Conservation (phyloP, 2,113 vertebrate genomes). For the Pangasianodon hypophthalmus region DNA sequence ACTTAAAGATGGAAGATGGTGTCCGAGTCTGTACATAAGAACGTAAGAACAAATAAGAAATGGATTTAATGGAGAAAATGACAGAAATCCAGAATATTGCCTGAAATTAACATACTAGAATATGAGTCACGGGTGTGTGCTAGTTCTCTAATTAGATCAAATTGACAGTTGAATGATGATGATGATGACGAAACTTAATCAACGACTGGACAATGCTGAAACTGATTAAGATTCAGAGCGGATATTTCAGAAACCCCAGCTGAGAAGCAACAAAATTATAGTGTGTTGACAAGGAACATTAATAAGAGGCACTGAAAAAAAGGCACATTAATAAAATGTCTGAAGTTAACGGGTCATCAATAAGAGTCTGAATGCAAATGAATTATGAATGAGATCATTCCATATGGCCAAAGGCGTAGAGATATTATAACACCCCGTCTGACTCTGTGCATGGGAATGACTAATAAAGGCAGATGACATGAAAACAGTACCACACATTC, state of each 20-base stretch:
- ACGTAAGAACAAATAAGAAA: neutral
- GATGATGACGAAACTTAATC: constrained; percentile 24
- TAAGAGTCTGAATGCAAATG: constrained; percentile 39
- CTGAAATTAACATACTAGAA: neutral
- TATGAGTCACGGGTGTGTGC: constrained; percentile 17
- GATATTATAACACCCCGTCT: constrained; percentile 38
- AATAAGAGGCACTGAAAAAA: constrained; percentile 5
- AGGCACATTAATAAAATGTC: constrained; percentile 36
- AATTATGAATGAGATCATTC: constrained; percentile 53
- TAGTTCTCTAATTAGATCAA: constrained; percentile 26
- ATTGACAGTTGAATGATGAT: constrained; percentile 13
- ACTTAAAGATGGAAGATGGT: neutral
- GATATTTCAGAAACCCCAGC: constrained; percentile 5
- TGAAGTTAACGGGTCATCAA: constrained; percentile 47
- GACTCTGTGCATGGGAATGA: neutral
- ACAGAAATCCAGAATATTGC: neutral
- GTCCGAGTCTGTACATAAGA: neutral
- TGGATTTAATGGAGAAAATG: neutral
- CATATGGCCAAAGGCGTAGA: constrained; percentile 36
- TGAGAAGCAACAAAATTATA: neutral
- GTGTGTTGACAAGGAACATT: constrained; percentile 12
- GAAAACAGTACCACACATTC: constrained; percentile 21
- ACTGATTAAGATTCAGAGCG: neutral
- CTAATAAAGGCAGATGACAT: constrained; percentile 32
- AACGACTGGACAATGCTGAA: constrained; percentile 14